A percentile compares a stretch with the other conserved stretches of the same genome.
Evolutionary conservation across 1,140 invertebrate species (phyloP).

Genomic region (Papilio machaon): DNA sequence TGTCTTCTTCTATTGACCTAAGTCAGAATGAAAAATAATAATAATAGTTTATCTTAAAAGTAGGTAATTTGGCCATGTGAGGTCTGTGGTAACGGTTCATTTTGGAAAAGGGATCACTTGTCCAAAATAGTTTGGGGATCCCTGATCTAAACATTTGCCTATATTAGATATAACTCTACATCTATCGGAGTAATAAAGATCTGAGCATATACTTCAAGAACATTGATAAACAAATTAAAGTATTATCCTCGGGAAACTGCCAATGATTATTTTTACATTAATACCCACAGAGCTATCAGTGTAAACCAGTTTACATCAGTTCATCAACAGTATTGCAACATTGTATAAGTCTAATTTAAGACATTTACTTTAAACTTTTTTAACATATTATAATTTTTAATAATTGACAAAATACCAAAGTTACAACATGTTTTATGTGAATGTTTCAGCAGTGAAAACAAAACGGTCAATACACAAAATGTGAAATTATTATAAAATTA

Average conservation of each 20-base stretch:
- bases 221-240: neutral
- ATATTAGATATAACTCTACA: neutral
- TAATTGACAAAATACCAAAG: neutral
- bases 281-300: neutral
- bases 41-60: no score
- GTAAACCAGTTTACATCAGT: constrained; percentile 7
- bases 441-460: neutral
- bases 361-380: no score
- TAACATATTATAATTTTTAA: neutral
- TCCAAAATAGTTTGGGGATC: no score
- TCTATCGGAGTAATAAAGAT: neutral
- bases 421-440: neutral
- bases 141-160: no score
- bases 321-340: neutral
- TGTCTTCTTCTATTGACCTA: no score
- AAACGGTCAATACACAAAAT: neutral
- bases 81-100: no score
- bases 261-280: constrained; percentile 16
- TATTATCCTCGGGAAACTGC: neutral
- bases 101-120: no score
- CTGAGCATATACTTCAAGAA: no score
- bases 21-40: no score
- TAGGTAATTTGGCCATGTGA: no score
- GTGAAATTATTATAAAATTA: neutral
- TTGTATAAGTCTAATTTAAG: neutral